A percentile compares a stretch with the other conserved stretches of the same genome.
phyloP scores from a whole-genome alignment of 1,140 invertebrate species.

The Lutraria rhynchaena region DNA sequence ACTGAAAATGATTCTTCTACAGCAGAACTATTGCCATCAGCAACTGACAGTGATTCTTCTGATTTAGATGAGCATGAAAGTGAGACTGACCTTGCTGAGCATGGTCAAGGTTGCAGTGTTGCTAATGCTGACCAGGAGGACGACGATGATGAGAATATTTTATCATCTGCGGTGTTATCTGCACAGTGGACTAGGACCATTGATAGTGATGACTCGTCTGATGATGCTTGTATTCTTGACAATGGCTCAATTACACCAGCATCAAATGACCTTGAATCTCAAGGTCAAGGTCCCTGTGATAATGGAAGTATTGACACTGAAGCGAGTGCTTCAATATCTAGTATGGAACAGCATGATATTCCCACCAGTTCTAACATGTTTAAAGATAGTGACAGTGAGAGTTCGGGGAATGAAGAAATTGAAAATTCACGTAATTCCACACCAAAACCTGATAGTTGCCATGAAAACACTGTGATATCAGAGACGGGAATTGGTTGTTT shows the following conservation, averaged over 20 bases:
- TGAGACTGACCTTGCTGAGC: constrained; percentile 20
- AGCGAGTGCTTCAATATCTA: constrained; percentile 41
- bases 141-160: constrained; percentile 55
- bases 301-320: constrained; percentile 44
- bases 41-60: constrained; percentile 13
- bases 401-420: not conserved
- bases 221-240: constrained; percentile 54
- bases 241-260: not conserved
- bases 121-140: constrained; percentile 2
- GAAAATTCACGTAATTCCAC: constrained; percentile 49
- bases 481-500: not conserved
- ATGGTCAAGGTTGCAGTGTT: constrained; percentile 19
- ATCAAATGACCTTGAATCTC: not conserved
- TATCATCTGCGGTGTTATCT: constrained; percentile 34
- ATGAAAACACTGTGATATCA: constrained; percentile 43
- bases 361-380: not conserved
- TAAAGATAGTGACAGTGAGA: constrained; percentile 25
- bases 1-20: constrained; percentile 16
- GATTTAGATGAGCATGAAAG: constrained; percentile 30
- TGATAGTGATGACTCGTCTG: constrained; percentile 43
- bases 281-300: constrained; percentile 28
- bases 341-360: constrained; percentile 33
- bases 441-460: constrained; percentile 47
- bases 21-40: constrained; percentile 31
- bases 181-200: constrained; percentile 29